A percentile compares a stretch with the other conserved stretches of the same genome.
These are phyloP conservation scores for Dryocosmus kuriphilus DNA, from an alignment of 2,888 invertebrate genomes.

Conservation along the genomic window DNA sequence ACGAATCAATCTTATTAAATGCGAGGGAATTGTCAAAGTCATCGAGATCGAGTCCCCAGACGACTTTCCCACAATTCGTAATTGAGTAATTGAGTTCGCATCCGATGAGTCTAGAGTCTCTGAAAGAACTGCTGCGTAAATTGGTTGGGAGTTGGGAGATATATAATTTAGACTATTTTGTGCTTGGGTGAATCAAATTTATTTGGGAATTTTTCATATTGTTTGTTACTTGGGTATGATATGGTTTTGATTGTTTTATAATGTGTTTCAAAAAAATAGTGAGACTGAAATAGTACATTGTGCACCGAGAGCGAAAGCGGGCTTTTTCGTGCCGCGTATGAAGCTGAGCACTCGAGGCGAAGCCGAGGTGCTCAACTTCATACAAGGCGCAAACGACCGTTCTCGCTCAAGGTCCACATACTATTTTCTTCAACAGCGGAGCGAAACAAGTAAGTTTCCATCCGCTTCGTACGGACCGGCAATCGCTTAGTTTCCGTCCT, in stretches of 20 bases:
- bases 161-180: not conserved
- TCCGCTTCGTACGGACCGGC: too few relatives aligned
- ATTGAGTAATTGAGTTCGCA: slow-evolving; percentile 29
- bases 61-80: slow-evolving; percentile 29
- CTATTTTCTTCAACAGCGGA: too few relatives aligned
- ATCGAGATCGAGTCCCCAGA: slow-evolving; percentile 6
- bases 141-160: slow-evolving; percentile 11
- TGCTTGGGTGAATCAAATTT: not conserved
- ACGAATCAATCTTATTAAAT: slow-evolving; percentile 7
- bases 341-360: too few relatives aligned
- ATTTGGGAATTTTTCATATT: not conserved
- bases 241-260: not conserved
- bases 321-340: too few relatives aligned
- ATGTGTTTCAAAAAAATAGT: too few relatives aligned
- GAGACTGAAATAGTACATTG: too few relatives aligned
- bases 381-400: too few relatives aligned
- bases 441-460: too few relatives aligned
- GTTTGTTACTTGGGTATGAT: not conserved
- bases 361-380: too few relatives aligned
- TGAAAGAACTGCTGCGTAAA: slow-evolving; percentile 18
- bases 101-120: slow-evolving; percentile 17
- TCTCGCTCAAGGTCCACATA: too few relatives aligned
- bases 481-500: too few relatives aligned
- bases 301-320: too few relatives aligned
- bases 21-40: slow-evolving; percentile 23